A percentile compares a stretch with the other conserved stretches of the same genome.
Evolutionary conservation across 1,140 invertebrate genomes (phyloP).

Genomic region (Drosophila asahinai): DNA sequence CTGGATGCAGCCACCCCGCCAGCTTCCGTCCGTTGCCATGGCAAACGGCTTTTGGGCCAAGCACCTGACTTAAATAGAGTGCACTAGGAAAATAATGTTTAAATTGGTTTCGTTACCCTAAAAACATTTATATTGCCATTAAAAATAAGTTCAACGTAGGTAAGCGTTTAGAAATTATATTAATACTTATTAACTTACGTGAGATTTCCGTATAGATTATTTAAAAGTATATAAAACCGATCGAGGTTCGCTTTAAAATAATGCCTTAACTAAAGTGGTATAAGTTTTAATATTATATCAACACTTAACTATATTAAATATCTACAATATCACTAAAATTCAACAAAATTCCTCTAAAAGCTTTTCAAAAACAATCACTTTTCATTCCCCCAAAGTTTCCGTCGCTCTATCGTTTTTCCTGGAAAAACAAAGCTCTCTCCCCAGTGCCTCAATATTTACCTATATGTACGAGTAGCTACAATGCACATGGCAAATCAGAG

Average conservation of each 20-base stretch:
- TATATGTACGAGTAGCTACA: slow-evolving; percentile 13
- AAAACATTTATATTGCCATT: no score
- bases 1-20: slow-evolving; percentile 10
- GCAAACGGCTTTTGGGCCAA: slow-evolving; percentile 14
- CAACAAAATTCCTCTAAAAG: background rate
- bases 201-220: no score
- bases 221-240: no score
- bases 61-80: background rate
- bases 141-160: no score
- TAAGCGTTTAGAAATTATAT: no score
- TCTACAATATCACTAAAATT: background rate
- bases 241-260: no score
- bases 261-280: background rate
- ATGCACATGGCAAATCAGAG: slow-evolving; percentile 41
- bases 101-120: no score
- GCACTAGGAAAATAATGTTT: background rate
- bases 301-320: no score
- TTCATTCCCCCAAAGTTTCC: background rate
- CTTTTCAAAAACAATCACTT: background rate
- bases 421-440: slow-evolving; percentile 9
- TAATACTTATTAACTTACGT: no score
- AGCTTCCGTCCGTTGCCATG: slow-evolving; percentile 39
- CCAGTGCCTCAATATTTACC: slow-evolving; percentile 10
- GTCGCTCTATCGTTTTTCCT: background rate
- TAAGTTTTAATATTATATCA: no score